Evolutionary conservation across 2,888 invertebrate species (phyloP).

Genomic region (Lasius platythorax): DNA sequence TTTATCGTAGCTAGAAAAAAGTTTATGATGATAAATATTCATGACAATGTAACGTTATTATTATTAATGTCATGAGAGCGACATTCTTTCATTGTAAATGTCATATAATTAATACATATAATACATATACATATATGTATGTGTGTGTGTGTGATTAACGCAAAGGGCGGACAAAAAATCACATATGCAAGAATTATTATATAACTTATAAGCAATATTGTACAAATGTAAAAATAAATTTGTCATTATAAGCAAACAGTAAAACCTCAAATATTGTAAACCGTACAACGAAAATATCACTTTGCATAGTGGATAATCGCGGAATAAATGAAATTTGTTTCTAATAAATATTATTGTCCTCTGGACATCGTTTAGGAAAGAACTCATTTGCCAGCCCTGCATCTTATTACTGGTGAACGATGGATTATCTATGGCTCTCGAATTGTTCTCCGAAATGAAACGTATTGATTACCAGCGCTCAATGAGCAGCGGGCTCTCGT

Average conservation of each 20-base stretch:
- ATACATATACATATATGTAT: too few relatives aligned
- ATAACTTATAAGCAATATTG: too few relatives aligned
- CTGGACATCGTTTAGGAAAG: slow-evolving; percentile 5
- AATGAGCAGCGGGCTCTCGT: slow-evolving; percentile 58
- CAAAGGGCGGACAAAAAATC: too few relatives aligned
- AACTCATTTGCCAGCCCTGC: slow-evolving; percentile 38
- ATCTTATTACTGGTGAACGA: slow-evolving; percentile 50
- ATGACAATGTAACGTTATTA: not conserved
- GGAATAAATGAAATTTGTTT: not conserved
- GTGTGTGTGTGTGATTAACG: too few relatives aligned
- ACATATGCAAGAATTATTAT: too few relatives aligned
- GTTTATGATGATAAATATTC: not conserved
- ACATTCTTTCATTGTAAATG: too few relatives aligned
- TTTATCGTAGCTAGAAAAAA: not conserved
- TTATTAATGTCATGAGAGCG: not conserved
- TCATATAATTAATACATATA: too few relatives aligned
- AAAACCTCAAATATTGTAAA: not conserved
- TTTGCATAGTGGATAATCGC: not conserved
- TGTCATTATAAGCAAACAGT: not conserved
- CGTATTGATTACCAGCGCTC: slow-evolving; percentile 72
- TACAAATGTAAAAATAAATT: not conserved
- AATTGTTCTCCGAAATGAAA: slow-evolving; percentile 75
- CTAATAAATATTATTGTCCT: not conserved
- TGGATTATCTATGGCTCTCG: slow-evolving; percentile 49
- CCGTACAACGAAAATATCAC: not conserved